A percentile compares a stretch with the other conserved stretches of the same genome.
Evolutionary conservation across 2,888 invertebrate species (phyloP).

Genomic region (Litoditis marina): DNA sequence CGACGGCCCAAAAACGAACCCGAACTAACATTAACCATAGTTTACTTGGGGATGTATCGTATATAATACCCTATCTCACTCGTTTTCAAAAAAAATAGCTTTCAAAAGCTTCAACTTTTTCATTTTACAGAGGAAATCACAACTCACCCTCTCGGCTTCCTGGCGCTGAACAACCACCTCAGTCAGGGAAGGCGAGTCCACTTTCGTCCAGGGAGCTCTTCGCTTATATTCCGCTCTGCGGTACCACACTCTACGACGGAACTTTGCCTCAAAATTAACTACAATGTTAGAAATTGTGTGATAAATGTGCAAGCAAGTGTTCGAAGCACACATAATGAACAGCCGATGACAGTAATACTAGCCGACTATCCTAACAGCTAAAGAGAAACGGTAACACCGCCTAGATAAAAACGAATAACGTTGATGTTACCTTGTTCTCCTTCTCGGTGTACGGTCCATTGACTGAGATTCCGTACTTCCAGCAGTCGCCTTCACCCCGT

Average conservation of each 20-base stretch:
- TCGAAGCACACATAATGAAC: neutral
- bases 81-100: conserved; percentile 7
- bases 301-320: too few relatives aligned
- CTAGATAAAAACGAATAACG: too few relatives aligned
- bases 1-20: too few relatives aligned
- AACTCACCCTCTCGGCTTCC: conserved; percentile 21
- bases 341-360: too few relatives aligned
- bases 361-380: too few relatives aligned
- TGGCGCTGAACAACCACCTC: conserved; percentile 18
- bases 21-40: too few relatives aligned
- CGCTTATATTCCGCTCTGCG: conserved; percentile 21
- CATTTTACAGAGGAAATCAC: neutral
- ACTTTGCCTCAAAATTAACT: too few relatives aligned
- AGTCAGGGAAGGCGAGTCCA: conserved; percentile 22
- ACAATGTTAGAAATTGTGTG: too few relatives aligned
- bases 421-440: too few relatives aligned
- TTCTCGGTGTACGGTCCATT: neutral
- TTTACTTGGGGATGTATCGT: neutral
- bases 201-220: conserved; percentile 25
- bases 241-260: conserved; percentile 23
- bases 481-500: neutral
- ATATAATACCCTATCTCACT: neutral
- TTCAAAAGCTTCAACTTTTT: conserved; percentile 8
- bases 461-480: neutral
- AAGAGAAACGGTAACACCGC: too few relatives aligned